Base-by-base conservation (phyloP, 1,140 invertebrate species). In the Chelonus insularis region DNA sequence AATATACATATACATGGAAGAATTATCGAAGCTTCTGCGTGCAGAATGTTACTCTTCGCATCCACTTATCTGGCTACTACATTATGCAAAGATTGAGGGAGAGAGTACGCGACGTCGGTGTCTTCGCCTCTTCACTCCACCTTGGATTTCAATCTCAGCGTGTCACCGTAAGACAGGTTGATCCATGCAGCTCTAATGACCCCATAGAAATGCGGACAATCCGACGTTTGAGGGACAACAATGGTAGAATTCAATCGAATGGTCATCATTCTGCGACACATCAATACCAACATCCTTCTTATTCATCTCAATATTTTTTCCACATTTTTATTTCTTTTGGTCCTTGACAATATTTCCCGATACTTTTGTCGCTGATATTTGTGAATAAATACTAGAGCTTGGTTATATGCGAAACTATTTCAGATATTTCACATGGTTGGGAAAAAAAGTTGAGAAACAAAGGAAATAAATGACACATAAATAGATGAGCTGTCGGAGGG, bases 401-500 rank as follows among this genome's bases (percentile, higher is more conserved):
- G n/a, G n/a, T n/a, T n/a, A n/a, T n/a, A n/a, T n/a, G n/a, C n/a
- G n/a, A n/a, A 43, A 16, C 8, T 43, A 43, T 43, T 43, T 43
- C 14, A 43, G 7, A 18, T 43, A 43, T 43, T 43, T 16, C 18
- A 43, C 41, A 14, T 43, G 16, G 12, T 18, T 16, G 8, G 16
- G 8, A 14, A 43, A 18, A 43, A 43, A 7, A 29, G 25, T 7
- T 3, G 7, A 43, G 41, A 43, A 18, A 45, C 16, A 55, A 52
- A 43, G 20, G 21, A 64, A 71, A 74, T 69, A 70, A 70, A 72
- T 65, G 68, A 62, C 64, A 65, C 57, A 68, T 71, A 69, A 76
- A 76, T 75, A 71, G 72, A 76, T 72, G 72, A 75, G 71, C 72
- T 70, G 69, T 73, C 72, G 67, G 69, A 69, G 63, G 68, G 66